Evolutionary conservation across 2,888 invertebrate genomes (phyloP).

Genomic region (Drosophila aldrichi): DNA sequence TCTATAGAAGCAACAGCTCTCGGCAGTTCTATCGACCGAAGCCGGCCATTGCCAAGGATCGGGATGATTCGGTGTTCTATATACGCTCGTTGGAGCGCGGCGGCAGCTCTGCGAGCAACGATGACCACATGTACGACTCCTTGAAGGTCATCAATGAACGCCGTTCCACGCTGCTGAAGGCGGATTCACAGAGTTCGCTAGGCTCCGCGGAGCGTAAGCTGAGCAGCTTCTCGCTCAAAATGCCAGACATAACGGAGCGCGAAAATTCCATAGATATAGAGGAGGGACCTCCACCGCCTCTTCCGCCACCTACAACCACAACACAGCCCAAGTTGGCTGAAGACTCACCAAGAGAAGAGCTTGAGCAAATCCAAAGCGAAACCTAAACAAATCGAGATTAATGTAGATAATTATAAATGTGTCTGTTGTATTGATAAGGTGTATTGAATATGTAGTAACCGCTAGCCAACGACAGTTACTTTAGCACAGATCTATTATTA

Average conservation of each 20-base stretch:
- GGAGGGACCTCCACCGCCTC: slow-evolving; percentile 28
- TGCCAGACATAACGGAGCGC: slow-evolving; percentile 73
- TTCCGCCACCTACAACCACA: slow-evolving; percentile 12
- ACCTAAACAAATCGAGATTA: slow-evolving; percentile 11
- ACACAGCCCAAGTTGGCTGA: slow-evolving; percentile 2
- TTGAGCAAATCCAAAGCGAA: slow-evolving; percentile 6
- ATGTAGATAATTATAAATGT: slow-evolving; percentile 33
- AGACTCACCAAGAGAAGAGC: slow-evolving; percentile 12
- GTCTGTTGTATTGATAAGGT: slow-evolving; percentile 25
- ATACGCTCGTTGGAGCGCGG: slow-evolving; percentile 70
- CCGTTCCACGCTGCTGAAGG: slow-evolving; percentile 82
- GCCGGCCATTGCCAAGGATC: slow-evolving; percentile 76
- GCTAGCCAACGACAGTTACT: slow-evolving; percentile 55
- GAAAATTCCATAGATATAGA: slow-evolving; percentile 71
- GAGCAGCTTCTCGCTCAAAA: slow-evolving; percentile 72
- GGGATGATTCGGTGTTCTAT: slow-evolving; percentile 84
- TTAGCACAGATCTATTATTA: slow-evolving; percentile 34
- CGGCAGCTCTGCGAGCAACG: slow-evolving; percentile 51
- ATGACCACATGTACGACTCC: slow-evolving; percentile 84
- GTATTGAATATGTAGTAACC: slow-evolving; percentile 30
- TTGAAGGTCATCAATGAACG: slow-evolving; percentile 84
- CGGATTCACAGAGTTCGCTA: slow-evolving; percentile 83
- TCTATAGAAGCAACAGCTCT: slow-evolving; percentile 84
- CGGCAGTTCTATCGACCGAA: slow-evolving; percentile 84
- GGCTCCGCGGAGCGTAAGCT: slow-evolving; percentile 76